phyloP scores from a whole-genome alignment of 1,140 invertebrate genomes.

The Listronotus oregonensis region DNA sequence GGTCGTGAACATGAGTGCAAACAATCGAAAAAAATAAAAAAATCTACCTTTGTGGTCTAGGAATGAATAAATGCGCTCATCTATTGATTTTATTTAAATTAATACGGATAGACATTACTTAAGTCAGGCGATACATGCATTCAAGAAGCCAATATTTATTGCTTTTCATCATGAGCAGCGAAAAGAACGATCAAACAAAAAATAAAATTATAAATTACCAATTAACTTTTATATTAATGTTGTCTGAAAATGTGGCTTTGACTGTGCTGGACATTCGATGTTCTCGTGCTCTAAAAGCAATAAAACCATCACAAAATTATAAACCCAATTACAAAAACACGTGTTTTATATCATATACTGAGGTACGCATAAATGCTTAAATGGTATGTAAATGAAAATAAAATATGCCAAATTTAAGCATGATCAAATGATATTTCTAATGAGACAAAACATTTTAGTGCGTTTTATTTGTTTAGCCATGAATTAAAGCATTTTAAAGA shows the following conservation, averaged over 20 bases:
- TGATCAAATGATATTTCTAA: no score
- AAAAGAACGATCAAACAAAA: not conserved
- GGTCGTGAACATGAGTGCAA: slow-evolving; percentile 20
- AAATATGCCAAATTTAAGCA: no score
- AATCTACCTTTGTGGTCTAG: not conserved
- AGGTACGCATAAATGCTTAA: no score
- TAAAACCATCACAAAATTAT: slow-evolving; percentile 36
- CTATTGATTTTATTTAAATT: slow-evolving; percentile 30
- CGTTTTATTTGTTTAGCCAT: no score
- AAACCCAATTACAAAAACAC: not conserved
- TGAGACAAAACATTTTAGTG: no score
- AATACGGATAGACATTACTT: not conserved
- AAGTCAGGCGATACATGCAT: slow-evolving; percentile 10
- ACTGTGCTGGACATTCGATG: slow-evolving; percentile 48
- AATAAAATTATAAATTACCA: slow-evolving; percentile 42
- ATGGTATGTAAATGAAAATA: no score
- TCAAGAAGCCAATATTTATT: not conserved
- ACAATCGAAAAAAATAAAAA: not conserved
- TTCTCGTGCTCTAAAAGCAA: slow-evolving; percentile 43
- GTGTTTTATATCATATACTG: no score
- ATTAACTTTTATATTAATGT: slow-evolving; percentile 47
- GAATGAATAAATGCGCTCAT: slow-evolving; percentile 5
- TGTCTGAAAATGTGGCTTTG: slow-evolving; percentile 53
- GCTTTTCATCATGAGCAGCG: not conserved
- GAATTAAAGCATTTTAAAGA: no score